Evolutionary conservation across 1,140 invertebrate species (phyloP).

Genomic region (Asbolus verrucosus): DNA sequence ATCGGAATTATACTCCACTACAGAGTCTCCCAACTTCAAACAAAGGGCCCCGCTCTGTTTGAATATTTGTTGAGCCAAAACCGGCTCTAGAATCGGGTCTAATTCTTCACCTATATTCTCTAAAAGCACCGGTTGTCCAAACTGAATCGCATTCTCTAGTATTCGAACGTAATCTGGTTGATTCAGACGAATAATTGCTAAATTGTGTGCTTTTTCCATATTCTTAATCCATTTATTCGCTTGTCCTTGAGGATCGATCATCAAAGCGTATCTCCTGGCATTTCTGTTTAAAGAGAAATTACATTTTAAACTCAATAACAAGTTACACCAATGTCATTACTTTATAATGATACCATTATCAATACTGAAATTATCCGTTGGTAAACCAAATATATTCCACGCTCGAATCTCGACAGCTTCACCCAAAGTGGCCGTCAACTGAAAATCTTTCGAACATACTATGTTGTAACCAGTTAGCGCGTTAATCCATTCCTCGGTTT

Average conservation of each 20-base stretch:
- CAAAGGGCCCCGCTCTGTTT: slow-evolving; percentile 86
- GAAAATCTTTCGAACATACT: slow-evolving; percentile 81
- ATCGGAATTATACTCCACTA: slow-evolving; percentile 86
- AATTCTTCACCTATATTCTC: slow-evolving; percentile 92
- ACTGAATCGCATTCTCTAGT: slow-evolving; percentile 93
- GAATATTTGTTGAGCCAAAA: slow-evolving; percentile 90
- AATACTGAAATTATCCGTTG: slow-evolving; percentile 89
- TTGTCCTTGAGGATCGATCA: slow-evolving; percentile 96
- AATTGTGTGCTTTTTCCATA: slow-evolving; percentile 88
- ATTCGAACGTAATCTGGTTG: slow-evolving; percentile 87
- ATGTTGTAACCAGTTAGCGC: slow-evolving; percentile 76
- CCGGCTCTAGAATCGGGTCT: slow-evolving; percentile 89
- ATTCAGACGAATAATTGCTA: slow-evolving; percentile 84
- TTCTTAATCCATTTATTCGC: slow-evolving; percentile 97
- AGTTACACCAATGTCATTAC: slow-evolving; percentile 64
- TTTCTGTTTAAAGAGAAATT: slow-evolving; percentile 69
- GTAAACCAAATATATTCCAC: slow-evolving; percentile 93
- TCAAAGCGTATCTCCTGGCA: slow-evolving; percentile 87
- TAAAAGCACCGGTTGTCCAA: slow-evolving; percentile 88
- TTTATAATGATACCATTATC: slow-evolving; percentile 93
- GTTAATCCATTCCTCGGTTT: slow-evolving; percentile 80
- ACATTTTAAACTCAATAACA: slow-evolving; percentile 1
- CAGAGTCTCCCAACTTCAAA: slow-evolving; percentile 85
- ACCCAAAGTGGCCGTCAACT: slow-evolving; percentile 79
- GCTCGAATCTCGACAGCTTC: slow-evolving; percentile 88